Base-by-base conservation (phyloP, 2,113 vertebrate species). In the Lethenteron camtschaticum region DNA sequence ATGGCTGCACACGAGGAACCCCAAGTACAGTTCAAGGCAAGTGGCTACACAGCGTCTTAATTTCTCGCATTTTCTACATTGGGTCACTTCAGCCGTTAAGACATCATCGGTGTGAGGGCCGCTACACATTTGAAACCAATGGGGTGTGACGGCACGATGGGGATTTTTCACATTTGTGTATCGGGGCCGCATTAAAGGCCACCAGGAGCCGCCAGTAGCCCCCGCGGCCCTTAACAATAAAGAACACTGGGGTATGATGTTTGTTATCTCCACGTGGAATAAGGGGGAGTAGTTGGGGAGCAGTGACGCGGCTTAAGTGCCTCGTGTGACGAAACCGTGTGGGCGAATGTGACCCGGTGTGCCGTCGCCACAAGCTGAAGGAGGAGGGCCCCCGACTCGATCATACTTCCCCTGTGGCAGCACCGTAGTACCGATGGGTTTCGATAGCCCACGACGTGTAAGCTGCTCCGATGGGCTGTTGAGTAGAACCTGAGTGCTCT, bases 11-110 rank as follows among this genome's bases (percentile, higher is more conserved):
- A 86, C 73, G 84, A 81, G 79, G 84, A 86, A 72, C 82, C 83
- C 1, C 83, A 85, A 78, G 83, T 85, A 69, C 83, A 86, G 78
- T 85, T 86, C 79, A 86, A 85, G 79, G 84, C 85, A 81, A 76
- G 72, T 10, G 68, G 12, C 5, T 68, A 68, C 12, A 68, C 55
- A 24, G 68, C 55, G 10, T 9, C 18, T 68, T 69, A 41, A 9
- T 11, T 2, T 18, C 1, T 12, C 2, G 6, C 18, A 14, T 57
- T 4, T n/a, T 4, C 8, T 13, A 18, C 69, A 18, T 70, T 7
- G 24, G 18, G 11, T 24, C 10, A 2, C n/a, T 41, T 41, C 24
- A 24, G 24, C 24, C 24, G 24, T 24, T 24, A 24, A 24, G 24
- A 24, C 24, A 24, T 41, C 41, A 41, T 41, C 41, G 3, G 41